Conservation (phyloP, 2,797 vertebrate species). For the Austrolebias charrua region DNA sequence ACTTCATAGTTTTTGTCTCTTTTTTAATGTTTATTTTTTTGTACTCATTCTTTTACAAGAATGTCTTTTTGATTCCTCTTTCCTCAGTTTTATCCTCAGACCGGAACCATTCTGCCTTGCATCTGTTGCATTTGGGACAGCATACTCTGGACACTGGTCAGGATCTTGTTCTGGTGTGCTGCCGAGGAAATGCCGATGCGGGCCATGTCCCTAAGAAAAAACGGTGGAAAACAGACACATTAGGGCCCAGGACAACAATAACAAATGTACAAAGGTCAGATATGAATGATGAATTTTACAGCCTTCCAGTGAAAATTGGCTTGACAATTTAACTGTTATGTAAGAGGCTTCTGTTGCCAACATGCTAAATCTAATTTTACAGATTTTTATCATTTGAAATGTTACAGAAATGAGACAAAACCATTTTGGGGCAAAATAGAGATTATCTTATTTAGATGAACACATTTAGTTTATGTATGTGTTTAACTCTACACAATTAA, state of each 20-base stretch:
- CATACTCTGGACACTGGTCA: slow-evolving; percentile 93
- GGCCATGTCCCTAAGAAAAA: slow-evolving; percentile 85
- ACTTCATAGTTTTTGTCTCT: slow-evolving; percentile 78
- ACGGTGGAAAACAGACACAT: slow-evolving; percentile 31
- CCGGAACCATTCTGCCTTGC: slow-evolving; percentile 96
- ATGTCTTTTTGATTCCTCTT: slow-evolving; percentile 51
- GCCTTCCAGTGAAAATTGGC: slow-evolving; percentile 28
- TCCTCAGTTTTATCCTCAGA: slow-evolving; percentile 81
- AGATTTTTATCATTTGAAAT: slow-evolving; percentile 18
- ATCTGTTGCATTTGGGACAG: slow-evolving; percentile 95
- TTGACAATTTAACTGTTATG: slow-evolving; percentile 41
- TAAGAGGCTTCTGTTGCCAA: slow-evolving; percentile 31
- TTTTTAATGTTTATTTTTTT: slow-evolving; percentile 58
- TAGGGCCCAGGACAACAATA: slow-evolving; percentile 49
- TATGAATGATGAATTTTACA: slow-evolving; percentile 56
- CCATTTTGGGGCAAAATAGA: too few relatives aligned
- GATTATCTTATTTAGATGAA: too few relatives aligned
- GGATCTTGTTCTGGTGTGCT: slow-evolving; percentile 93
- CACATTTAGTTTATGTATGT: too few relatives aligned
- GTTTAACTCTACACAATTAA: too few relatives aligned
- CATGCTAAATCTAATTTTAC: slow-evolving; percentile 17
- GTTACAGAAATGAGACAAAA: background rate
- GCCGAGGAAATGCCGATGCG: slow-evolving; percentile 90
- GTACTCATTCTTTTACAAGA: slow-evolving; percentile 65
- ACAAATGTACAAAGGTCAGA: slow-evolving; percentile 37